Base-by-base conservation (phyloP, 2,113 vertebrate species). In the Prunella fulvescens region DNA sequence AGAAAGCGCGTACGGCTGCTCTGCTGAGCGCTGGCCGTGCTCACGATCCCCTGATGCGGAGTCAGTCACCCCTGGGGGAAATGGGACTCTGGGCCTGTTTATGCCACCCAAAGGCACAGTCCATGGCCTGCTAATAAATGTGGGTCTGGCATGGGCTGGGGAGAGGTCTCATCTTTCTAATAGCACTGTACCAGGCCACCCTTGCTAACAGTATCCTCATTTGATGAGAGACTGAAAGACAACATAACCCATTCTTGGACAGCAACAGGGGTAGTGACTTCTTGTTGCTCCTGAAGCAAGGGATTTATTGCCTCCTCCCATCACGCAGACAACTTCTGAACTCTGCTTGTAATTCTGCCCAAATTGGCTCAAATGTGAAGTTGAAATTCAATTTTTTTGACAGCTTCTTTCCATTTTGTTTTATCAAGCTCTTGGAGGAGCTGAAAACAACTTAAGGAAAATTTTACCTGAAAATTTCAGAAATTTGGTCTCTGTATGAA, bases 1-100 rank as follows among this genome's bases (percentile, higher is more conserved):
- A 80, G 88, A 93, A 96, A 93, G 93, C 26, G 61, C 20, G 9
- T 65, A 31, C 51, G 67, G 93, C 85, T 51, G 92, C 81, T 93
- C 69, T 42, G 83, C 95, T 87, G 15, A 47, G 28, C 40, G 3
- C 69, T 85, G 39, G 50, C 50, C 18, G 39, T 54, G 48, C 50
- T 5, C 67, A 12, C 6, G 17, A 50, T 61, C 40, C 12, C 44
- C 77, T 31, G 28, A 8, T 2, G 23, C 79, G 14, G 33, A 62
- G 28, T 2, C 12, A 50, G 51, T 16, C 74, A 64, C 57, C 45
- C 37, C 13, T 56, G 50, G 66, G 18, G 56, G 31, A 4, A 37
- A 48, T 0, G 2, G 19, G 57, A 14, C 35, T 37, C 16, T 2
- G 4, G 44, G 14, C 19, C 19, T 50, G 2, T 11, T 53, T 29